Base-by-base conservation (phyloP, 2,888 invertebrate species). In the Standfussiana lucernea region DNA sequence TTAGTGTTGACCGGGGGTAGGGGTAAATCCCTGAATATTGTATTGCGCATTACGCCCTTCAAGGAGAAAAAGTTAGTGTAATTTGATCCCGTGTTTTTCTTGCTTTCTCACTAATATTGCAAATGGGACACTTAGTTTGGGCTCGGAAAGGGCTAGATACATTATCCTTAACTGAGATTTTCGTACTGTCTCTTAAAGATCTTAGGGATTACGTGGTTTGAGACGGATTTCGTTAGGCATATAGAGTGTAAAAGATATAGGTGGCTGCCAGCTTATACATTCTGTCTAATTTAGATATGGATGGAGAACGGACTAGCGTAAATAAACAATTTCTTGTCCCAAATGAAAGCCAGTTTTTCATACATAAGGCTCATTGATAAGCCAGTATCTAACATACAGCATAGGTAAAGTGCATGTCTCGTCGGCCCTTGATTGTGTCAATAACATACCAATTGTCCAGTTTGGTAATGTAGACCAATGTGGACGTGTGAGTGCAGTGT, bases 11-110 rank as follows among this genome's bases (percentile, higher is more conserved):
- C 80, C 82, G 66, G 21, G 61, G 56, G 40, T 66, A 59, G 65
- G 61, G 65, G 77, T 37, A 62, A 61, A 65, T 62, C 32, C 61
- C 77, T 87, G 87, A 87, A 87, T 87, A 88, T 87, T 88, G 82
- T 78, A 87, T 84, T 50, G 73, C 77, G 70, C 75, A 85, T 87
- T 86, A 86, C 77, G 75, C 71, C 65, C 66, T 76, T 79, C 70
- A 83, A 81, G 78, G 56, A 59, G 59, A 77, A 85, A 75, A 85
- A 77, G 75, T 83, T 76, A 59, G 42, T 28, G 64, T 81, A 77
- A 86, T 87, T 86, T 78, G 77, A 59, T 50, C 67, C 56, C 65
- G 50, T 75, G 75, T 80, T 85, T 77, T 83, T 69, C 75, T 69
- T 64, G 47, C 40, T 64, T 10, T 77, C 65, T 28, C 47, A 74